These are phyloP conservation scores for Pogonomyrmex californicus DNA, from an alignment of 1,140 invertebrate genomes.

Conservation along the genomic window DNA sequence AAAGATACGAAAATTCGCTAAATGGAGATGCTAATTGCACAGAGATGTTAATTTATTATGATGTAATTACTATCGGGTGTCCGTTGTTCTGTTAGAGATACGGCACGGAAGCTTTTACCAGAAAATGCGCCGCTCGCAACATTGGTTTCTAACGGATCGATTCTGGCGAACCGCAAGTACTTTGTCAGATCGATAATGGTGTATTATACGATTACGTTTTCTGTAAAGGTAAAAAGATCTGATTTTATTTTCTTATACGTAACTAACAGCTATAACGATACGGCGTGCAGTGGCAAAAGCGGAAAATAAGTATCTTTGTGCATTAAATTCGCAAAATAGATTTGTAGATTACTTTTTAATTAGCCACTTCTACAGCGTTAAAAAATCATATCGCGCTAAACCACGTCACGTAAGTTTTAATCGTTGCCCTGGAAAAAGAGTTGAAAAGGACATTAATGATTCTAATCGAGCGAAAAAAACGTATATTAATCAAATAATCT, in stretches of 20 bases:
- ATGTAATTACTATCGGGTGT: background rate
- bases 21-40: constrained; percentile 26
- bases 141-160: constrained; percentile 10
- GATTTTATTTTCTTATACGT: constrained; percentile 16
- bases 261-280: background rate
- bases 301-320: background rate
- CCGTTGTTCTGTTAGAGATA: constrained; percentile 29
- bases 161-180: constrained; percentile 9
- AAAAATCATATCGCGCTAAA: background rate
- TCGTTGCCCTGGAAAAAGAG: background rate
- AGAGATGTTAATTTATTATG: constrained; percentile 46
- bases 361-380: background rate
- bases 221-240: constrained; percentile 20
- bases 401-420: constrained; percentile 4
- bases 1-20: constrained; percentile 18
- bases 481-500: constrained; percentile 35
- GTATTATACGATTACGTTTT: constrained; percentile 20
- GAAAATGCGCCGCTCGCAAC: constrained; percentile 30
- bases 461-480: constrained; percentile 4
- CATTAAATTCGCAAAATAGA: constrained; percentile 1
- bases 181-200: constrained; percentile 46
- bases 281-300: too few species aligned
- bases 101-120: constrained; percentile 59
- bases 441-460: constrained; percentile 13
- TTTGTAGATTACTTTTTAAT: constrained; percentile 11